Base-by-base conservation (phyloP, 2,797 vertebrate genomes). In the Bovichtus variegatus region DNA sequence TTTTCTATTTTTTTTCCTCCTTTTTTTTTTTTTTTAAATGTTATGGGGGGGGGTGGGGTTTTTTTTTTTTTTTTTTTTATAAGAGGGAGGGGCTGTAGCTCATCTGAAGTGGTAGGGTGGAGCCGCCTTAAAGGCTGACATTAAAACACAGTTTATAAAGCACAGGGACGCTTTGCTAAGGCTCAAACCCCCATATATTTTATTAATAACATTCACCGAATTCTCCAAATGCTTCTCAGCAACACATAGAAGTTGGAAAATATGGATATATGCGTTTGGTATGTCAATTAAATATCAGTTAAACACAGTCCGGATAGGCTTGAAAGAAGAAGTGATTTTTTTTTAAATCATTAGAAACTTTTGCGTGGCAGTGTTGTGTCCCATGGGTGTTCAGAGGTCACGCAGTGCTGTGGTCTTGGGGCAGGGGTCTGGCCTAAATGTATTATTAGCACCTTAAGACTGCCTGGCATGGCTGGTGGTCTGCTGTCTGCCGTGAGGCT, bases 41-140 rank as follows among this genome's bases (percentile, higher is more conserved):
- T n/a, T n/a, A n/a, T n/a, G n/a, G n/a, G n/a, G n/a, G n/a, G n/a
- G n/a, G n/a, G n/a, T n/a, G n/a, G n/a, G n/a, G n/a, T 25, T n/a
- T n/a, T n/a, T n/a, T n/a, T n/a, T n/a, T n/a, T n/a, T n/a, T n/a
- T 53, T 40, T 57, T 74, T 76, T 81, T 87, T 53, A 65, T 49
- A 25, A 61, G 82, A 83, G 81, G 91, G 92, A 88, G 89, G 85
- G 90, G 71, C 81, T 75, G 80, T 2, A 70, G 58, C 68, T 76
- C 27, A 60, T 84, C 83, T 82, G 74, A 87, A 91, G 89, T 91
- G 80, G 87, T 29, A 88, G 94, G 93, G 94, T 93, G 94, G 94
- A 94, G 93, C 81, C 54, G 85, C 71, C 72, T 84, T n/a, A 58
- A 82, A 78, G 65, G 65, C 59, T 78, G 11, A 73, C 81, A 81